Evolutionary conservation across 2,113 vertebrate species (phyloP).

Genomic region (Tichodroma muraria): DNA sequence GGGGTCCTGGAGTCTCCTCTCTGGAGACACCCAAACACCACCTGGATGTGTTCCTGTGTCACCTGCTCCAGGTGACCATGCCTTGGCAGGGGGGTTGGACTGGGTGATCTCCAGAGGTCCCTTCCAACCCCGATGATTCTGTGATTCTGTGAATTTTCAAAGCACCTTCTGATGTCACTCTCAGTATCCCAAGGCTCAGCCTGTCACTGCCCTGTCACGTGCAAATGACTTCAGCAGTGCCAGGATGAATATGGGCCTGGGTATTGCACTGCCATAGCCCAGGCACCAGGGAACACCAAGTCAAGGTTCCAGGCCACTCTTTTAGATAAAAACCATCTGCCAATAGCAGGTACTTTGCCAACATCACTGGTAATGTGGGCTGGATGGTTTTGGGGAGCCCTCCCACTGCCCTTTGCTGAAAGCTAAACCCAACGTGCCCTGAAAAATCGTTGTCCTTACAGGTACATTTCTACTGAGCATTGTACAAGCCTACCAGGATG

Average conservation of each 20-base stretch:
- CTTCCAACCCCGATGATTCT: neutral
- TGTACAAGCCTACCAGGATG: neutral
- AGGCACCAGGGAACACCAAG: neutral
- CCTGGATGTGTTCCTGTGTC: neutral
- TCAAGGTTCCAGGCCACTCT: neutral
- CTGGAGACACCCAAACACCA: neutral
- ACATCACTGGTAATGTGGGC: rapidly evolving
- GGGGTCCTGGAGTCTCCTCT: rapidly evolving
- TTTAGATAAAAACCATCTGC: neutral
- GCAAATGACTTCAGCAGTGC: no score
- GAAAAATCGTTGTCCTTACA: neutral
- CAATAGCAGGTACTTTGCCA: neutral
- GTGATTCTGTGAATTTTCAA: neutral
- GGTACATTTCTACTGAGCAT: neutral
- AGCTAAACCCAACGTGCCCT: neutral
- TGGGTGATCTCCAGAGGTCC: neutral
- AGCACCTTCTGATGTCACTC: neutral
- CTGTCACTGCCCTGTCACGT: rapidly evolving
- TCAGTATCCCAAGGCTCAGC: neutral
- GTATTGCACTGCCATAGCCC: no score
- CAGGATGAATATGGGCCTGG: neutral
- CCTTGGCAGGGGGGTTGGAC: neutral
- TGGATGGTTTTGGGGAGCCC: neutral
- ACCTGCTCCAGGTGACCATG: neutral
- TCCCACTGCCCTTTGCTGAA: neutral